These are phyloP conservation scores for Acronicta aceris DNA, from an alignment of 2,888 invertebrate genomes.

Conservation along the genomic window DNA sequence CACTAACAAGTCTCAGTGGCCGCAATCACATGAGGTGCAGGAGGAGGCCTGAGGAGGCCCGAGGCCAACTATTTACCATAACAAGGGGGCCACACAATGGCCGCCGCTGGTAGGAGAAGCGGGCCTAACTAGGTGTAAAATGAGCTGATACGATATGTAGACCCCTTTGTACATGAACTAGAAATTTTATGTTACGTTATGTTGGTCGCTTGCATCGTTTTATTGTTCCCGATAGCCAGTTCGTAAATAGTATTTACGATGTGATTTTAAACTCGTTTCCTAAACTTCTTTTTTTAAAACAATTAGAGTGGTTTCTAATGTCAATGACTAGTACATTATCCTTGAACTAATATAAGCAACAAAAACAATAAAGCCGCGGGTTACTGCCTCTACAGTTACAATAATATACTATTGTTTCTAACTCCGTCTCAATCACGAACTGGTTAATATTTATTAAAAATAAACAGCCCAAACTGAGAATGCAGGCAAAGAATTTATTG, in stretches of 20 bases:
- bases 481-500: slow-evolving; percentile 49
- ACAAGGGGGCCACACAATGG: slow-evolving; percentile 72
- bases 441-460: slow-evolving; percentile 37
- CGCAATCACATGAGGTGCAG: slow-evolving; percentile 58
- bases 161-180: slow-evolving; percentile 60
- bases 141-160: slow-evolving; percentile 64
- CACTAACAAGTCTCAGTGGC: slow-evolving; percentile 62
- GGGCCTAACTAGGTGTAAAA: slow-evolving; percentile 83
- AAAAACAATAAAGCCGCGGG: slow-evolving; percentile 52
- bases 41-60: slow-evolving; percentile 64
- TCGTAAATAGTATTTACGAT: slow-evolving; percentile 29
- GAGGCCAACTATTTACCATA: slow-evolving; percentile 81
- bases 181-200: slow-evolving; percentile 50
- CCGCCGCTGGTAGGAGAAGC: slow-evolving; percentile 59
- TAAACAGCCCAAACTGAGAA: slow-evolving; percentile 40
- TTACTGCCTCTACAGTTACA: slow-evolving; percentile 43
- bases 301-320: slow-evolving; percentile 34
- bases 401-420: slow-evolving; percentile 56
- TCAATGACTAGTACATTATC: slow-evolving; percentile 58
- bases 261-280: slow-evolving; percentile 15
- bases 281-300: slow-evolving; percentile 7
- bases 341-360: slow-evolving; percentile 57
- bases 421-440: slow-evolving; percentile 44
- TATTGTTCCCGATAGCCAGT: slow-evolving; percentile 41
- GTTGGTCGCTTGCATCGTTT: slow-evolving; percentile 20